Evolutionary conservation across 2,113 vertebrate genomes (phyloP).

Genomic region (Dromas ardeola): DNA sequence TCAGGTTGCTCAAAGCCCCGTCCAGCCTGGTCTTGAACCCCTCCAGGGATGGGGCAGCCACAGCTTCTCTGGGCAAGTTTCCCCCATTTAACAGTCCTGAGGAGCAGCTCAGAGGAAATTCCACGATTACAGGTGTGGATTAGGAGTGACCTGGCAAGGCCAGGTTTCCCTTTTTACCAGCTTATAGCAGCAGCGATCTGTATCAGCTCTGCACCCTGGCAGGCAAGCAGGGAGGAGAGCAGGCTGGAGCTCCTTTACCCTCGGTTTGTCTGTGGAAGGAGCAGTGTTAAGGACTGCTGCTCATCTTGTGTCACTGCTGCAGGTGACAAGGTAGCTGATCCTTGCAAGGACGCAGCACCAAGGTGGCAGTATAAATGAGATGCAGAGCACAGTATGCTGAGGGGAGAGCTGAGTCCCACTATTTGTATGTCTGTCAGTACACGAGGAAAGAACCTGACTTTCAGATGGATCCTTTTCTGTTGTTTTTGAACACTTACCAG

Average conservation of each 20-base stretch:
- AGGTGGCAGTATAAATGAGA: fast-evolving
- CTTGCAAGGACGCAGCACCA: fast-evolving
- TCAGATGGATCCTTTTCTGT: neutral
- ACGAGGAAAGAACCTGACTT: neutral
- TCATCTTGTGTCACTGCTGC: fast-evolving
- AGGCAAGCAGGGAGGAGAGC: neutral
- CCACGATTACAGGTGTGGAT: neutral
- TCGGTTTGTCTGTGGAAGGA: neutral
- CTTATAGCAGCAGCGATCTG: neutral
- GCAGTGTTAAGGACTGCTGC: neutral
- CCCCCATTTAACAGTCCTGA: neutral
- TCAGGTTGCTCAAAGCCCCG: neutral
- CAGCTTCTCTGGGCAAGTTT: neutral
- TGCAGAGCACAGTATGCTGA: too few relatives aligned
- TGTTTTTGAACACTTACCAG: neutral
- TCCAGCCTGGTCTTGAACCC: neutral
- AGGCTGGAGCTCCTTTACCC: neutral
- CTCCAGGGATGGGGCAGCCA: neutral
- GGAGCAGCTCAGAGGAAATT: neutral
- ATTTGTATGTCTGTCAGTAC: neutral
- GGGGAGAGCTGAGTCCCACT: neutral
- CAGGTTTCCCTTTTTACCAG: neutral
- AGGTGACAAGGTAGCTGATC: neutral
- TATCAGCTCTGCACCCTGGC: fast-evolving
- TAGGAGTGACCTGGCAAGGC: neutral